Evolutionary conservation across 2,797 vertebrate species (phyloP).

Genomic region (Pangasius krempfi): DNA sequence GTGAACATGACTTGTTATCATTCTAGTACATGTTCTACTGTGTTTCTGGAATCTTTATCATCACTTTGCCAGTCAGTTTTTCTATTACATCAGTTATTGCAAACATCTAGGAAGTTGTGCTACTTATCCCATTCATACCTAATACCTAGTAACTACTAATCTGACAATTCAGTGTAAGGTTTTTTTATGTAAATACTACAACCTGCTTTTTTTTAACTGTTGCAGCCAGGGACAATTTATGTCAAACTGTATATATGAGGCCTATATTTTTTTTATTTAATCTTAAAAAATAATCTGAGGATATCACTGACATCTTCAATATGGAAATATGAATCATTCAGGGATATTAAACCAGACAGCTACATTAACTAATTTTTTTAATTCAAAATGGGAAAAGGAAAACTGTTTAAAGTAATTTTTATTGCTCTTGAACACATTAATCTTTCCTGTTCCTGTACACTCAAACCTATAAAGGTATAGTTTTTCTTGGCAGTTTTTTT

Average conservation of each 20-base stretch:
- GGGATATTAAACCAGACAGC: slow-evolving; percentile 41
- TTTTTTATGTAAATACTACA: slow-evolving; percentile 42
- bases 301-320: slow-evolving; percentile 45
- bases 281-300: slow-evolving; percentile 55
- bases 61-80: slow-evolving; percentile 6
- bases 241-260: slow-evolving; percentile 60
- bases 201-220: slow-evolving; percentile 47
- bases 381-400: slow-evolving; percentile 3
- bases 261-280: slow-evolving; percentile 47
- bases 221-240: slow-evolving; percentile 60
- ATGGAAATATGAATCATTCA: slow-evolving; percentile 23
- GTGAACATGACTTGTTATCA: slow-evolving; percentile 40
- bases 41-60: slow-evolving; percentile 1
- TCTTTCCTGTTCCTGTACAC: slow-evolving; percentile 12
- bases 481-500: background rate
- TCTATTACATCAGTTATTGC: slow-evolving; percentile 11
- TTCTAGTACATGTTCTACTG: slow-evolving; percentile 28
- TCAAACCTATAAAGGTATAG: background rate
- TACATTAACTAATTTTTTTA: slow-evolving; percentile 29
- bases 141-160: background rate
- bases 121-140: slow-evolving; percentile 25
- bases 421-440: slow-evolving; percentile 6
- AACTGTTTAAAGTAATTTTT: background rate
- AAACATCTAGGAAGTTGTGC: slow-evolving; percentile 22
- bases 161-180: background rate